These are phyloP conservation scores for Dicentrarchus labrax DNA, from an alignment of 2,113 vertebrate genomes.

Conservation along the genomic window DNA sequence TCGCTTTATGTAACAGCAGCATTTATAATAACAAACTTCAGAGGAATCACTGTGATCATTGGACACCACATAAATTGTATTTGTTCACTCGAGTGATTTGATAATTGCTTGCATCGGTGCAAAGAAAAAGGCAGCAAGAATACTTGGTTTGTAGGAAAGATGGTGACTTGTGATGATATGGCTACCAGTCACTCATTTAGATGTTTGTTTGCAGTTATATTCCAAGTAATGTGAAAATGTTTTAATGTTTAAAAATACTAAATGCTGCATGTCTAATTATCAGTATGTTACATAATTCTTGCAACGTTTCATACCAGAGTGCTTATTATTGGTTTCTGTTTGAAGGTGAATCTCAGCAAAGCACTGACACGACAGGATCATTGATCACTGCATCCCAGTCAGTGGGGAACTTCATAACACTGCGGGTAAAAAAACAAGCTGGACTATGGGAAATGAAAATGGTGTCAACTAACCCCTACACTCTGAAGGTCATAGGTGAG, in stretches of 20 bases:
- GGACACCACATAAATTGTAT: background rate
- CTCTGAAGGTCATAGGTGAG: conserved; percentile 76
- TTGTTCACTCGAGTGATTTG: background rate
- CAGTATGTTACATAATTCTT: background rate
- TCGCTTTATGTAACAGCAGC: background rate
- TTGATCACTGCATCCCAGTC: conserved; percentile 54
- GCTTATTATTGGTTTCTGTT: background rate
- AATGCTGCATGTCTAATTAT: background rate
- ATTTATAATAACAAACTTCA: background rate
- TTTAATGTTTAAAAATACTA: background rate
- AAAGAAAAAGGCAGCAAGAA: no score
- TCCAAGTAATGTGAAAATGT: background rate
- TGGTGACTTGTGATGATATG: background rate
- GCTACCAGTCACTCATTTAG: background rate
- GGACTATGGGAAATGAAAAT: conserved; percentile 74
- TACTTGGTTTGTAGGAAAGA: no score
- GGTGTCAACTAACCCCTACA: conserved; percentile 61
- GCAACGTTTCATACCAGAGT: background rate
- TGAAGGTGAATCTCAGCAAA: conserved; percentile 57
- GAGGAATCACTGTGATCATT: no score
- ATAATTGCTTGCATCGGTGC: no score
- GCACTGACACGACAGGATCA: conserved; percentile 37
- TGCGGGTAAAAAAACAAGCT: conserved; percentile 48
- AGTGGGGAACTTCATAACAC: conserved; percentile 67
- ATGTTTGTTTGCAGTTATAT: background rate